A percentile compares a stretch with the other conserved stretches of the same genome.
These are phyloP conservation scores for Noturus placidus DNA, from an alignment of 2,113 vertebrate genomes.

Conservation along the genomic window DNA sequence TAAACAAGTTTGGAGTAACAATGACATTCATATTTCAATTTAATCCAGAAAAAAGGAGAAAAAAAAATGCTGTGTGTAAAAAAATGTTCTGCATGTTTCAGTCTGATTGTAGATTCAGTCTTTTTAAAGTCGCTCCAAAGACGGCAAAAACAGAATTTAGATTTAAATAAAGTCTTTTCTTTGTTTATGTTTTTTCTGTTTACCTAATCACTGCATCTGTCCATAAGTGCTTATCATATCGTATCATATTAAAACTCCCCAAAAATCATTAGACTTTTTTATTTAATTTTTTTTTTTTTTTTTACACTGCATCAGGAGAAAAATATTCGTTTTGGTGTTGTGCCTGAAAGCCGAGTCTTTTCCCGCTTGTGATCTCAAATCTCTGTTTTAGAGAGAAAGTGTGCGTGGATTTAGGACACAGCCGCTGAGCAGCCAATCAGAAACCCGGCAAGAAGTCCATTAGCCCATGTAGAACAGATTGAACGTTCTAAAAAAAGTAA, in stretches of 20 bases:
- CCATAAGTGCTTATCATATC: slow-evolving; percentile 71
- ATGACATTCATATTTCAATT: slow-evolving; percentile 75
- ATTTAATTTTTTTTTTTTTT: slow-evolving; percentile 39
- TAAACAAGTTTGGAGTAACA: slow-evolving; percentile 71
- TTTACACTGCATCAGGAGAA: slow-evolving; percentile 78
- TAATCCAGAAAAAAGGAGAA: slow-evolving; percentile 50
- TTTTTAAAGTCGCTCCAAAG: slow-evolving; percentile 54
- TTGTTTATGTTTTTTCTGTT: slow-evolving; percentile 42
- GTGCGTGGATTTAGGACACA: slow-evolving; percentile 22
- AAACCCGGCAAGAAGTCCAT: slow-evolving; percentile 59
- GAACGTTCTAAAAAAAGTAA: slow-evolving; percentile 39
- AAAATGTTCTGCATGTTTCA: slow-evolving; percentile 55
- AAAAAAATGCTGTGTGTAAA: slow-evolving; percentile 10
- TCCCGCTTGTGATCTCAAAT: slow-evolving; percentile 10
- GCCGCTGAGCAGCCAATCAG: slow-evolving; percentile 28
- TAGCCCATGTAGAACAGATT: slow-evolving; percentile 50
- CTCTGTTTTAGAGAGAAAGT: not conserved
- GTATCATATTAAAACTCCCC: slow-evolving; percentile 66
- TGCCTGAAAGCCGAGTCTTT: slow-evolving; percentile 67
- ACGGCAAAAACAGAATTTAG: slow-evolving; percentile 48
- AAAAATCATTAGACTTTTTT: slow-evolving; percentile 58
- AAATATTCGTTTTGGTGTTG: slow-evolving; percentile 77
- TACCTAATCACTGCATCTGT: slow-evolving; percentile 62
- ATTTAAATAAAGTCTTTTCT: slow-evolving; percentile 58
- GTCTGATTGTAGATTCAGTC: slow-evolving; percentile 67